Evolutionary conservation across 2,797 vertebrate genomes (phyloP).

Genomic region (Coregonus suidteri): DNA sequence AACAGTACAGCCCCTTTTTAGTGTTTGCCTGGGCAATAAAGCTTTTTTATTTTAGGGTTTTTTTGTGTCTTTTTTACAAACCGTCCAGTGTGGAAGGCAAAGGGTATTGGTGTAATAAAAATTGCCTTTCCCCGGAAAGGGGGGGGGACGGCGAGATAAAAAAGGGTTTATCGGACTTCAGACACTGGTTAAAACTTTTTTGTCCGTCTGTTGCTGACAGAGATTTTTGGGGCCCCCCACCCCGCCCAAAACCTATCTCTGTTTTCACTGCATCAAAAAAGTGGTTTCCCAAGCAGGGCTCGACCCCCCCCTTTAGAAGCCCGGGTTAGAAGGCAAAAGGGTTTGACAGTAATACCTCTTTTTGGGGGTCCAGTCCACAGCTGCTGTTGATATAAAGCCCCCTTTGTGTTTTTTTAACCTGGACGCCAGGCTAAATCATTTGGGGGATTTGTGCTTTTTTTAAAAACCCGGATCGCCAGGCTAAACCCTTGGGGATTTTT

Average conservation of each 20-base stretch:
- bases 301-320: not conserved
- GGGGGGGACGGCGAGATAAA: slow-evolving; percentile 42
- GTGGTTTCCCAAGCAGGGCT: no score
- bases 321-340: slow-evolving; percentile 26
- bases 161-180: slow-evolving; percentile 53
- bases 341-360: slow-evolving; percentile 40
- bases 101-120: slow-evolving; percentile 41
- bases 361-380: no score
- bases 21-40: slow-evolving; percentile 16
- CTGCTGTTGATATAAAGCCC: slow-evolving; percentile 34
- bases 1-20: not conserved
- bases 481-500: no score
- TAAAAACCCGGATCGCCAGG: no score
- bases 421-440: not conserved
- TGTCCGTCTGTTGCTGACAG: slow-evolving; percentile 33
- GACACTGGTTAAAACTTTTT: slow-evolving; percentile 47
- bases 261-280: slow-evolving; percentile 57
- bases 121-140: slow-evolving; percentile 29
- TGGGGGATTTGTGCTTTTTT: no score
- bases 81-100: slow-evolving; percentile 34
- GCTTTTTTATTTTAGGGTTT: slow-evolving; percentile 28
- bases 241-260: slow-evolving; percentile 35
- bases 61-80: slow-evolving; percentile 5
- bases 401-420: slow-evolving; percentile 30
- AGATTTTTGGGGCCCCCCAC: slow-evolving; percentile 25